Evolutionary conservation across 92 coral and sea anemone species (phyloP).

Genomic region (Porites divaricata): DNA sequence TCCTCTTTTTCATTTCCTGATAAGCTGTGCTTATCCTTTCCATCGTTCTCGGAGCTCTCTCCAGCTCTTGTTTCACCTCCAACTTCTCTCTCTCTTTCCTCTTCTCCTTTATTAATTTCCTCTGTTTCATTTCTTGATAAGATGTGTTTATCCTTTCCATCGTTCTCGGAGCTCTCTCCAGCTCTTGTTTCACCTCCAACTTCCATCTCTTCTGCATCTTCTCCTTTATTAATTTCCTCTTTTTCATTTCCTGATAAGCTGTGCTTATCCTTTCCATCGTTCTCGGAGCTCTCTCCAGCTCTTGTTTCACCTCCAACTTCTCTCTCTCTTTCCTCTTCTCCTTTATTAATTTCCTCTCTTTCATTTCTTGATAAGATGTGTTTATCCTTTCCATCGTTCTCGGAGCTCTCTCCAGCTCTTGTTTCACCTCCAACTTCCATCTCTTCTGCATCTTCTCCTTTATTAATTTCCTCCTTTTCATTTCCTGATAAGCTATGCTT

Average conservation of each 20-base stretch:
- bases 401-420: neutral
- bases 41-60: no score
- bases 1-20: neutral
- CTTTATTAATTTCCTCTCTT: neutral
- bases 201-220: no score
- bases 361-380: neutral
- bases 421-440: neutral
- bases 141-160: neutral
- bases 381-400: neutral
- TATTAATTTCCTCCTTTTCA: neutral
- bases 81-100: neutral
- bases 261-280: neutral
- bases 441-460: neutral
- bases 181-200: neutral
- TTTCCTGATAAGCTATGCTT: neutral
- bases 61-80: no score
- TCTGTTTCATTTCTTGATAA: no score
- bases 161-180: neutral
- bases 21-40: neutral
- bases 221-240: neutral
- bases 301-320: neutral
- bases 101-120: neutral
- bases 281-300: no score
- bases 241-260: neutral
- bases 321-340: neutral